Evolutionary conservation across 2,888 invertebrate species (phyloP), one percentile per base, ranked within the genome.

Genomic region (Bhutanitis thaidina): DNA sequence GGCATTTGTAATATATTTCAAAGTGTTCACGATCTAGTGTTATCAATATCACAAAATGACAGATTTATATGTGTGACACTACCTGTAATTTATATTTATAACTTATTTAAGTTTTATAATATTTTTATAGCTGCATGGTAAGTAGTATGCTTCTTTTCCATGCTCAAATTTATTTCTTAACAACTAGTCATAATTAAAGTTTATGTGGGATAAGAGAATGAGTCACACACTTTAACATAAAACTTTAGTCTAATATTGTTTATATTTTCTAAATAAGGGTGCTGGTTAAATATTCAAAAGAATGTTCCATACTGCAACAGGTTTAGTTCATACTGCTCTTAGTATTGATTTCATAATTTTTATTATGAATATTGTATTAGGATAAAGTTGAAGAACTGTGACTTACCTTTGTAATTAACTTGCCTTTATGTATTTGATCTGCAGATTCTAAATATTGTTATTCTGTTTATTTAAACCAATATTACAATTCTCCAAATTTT

Each of bases 121-220:
- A 77, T 79, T 85, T 86, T 84, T 83, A 77, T 85, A 82, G 80
- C 74, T 74, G 87, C 88, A 86, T 88, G 88, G 87, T 80, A 69
- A 76, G 71, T 85, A 81, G 77, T 78, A 78, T 67, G 85, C 88
- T 86, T 82, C 74, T 74, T 84, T 76, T 83, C 88, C 88, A 85
- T 88, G 89, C 89, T 88, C 88, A 88, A 88, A 85, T 77, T 79
- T 81, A 79, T 82, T 84, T 83, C 74, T 80, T 87, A 87, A 78
- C 78, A 77, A 71, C 88, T 89, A 89, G 89, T 89, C 89, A 89
- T 88, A 88, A 85, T 76, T 71, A 81, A 78, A 74, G 65, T 68
- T 77, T 77, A 73, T 77, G 71, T 70, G 62, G 66, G 65, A 62
- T 65, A 60, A 64, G 65, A 60, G 60, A 62, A 65, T 60, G 65